These are phyloP conservation scores for Balaenoptera acutorostrata DNA, from an alignment of 2,113 vertebrate genomes.

Conservation along the genomic window DNA sequence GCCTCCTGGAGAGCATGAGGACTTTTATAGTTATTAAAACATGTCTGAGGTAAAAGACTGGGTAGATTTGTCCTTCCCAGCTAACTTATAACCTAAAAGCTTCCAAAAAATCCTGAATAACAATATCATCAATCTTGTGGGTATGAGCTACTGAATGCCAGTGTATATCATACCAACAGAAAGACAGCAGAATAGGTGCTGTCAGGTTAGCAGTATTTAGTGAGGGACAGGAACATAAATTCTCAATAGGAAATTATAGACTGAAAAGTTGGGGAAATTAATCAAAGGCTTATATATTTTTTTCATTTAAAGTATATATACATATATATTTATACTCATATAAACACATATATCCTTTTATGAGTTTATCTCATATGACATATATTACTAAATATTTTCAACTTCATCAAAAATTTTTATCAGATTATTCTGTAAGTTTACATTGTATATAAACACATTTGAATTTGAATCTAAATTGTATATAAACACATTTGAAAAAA, in stretches of 20 bases:
- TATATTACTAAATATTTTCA: not conserved
- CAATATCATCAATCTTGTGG: conserved; percentile 25
- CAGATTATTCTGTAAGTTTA: not conserved
- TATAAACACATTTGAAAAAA: not conserved
- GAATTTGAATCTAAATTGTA: no score
- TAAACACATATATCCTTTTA: not conserved
- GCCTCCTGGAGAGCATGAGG: not conserved
- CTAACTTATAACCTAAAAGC: not conserved
- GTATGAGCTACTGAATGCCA: not conserved
- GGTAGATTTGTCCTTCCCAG: not conserved
- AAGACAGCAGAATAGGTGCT: not conserved
- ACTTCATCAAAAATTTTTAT: not conserved
- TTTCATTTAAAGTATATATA: not conserved
- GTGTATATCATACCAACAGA: conserved; percentile 7
- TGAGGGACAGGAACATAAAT: not conserved
- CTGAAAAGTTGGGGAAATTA: not conserved
- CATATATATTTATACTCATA: not conserved
- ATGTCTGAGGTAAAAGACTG: not conserved
- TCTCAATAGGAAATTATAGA: not conserved
- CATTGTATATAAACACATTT: not conserved
- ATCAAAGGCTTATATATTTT: not conserved
- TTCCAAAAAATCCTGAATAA: not conserved
- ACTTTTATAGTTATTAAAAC: not conserved
- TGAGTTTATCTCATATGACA: not conserved
- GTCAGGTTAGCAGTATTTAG: conserved; percentile 36